These are phyloP conservation scores for Drosophila pseudoobscura DNA, from an alignment of 1,140 invertebrate genomes.

Conservation along the genomic window DNA sequence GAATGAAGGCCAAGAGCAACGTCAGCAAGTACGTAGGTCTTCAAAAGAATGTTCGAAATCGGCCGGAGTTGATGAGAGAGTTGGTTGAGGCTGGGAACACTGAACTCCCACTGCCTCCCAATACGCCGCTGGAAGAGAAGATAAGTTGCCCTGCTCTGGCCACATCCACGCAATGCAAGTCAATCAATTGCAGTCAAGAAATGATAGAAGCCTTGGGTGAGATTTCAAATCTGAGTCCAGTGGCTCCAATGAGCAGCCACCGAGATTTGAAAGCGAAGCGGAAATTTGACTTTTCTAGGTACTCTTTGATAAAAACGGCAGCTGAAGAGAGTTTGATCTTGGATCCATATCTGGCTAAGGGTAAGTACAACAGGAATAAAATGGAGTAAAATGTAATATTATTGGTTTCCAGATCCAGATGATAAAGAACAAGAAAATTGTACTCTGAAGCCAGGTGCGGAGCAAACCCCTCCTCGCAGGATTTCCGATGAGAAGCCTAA, in stretches of 20 bases:
- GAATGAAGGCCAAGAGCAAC: constrained; percentile 48
- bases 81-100: constrained; percentile 13
- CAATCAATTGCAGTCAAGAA: constrained; percentile 9
- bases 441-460: constrained; percentile 3
- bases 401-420: neutral
- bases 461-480: constrained; percentile 31
- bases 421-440: neutral
- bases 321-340: constrained; percentile 25
- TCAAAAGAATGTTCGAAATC: neutral
- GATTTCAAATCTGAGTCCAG: constrained; percentile 36
- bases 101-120: constrained; percentile 17
- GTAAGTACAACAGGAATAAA: constrained; percentile 6
- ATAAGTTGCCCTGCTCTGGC: constrained; percentile 23
- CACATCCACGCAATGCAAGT: constrained; percentile 57
- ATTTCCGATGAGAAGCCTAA: constrained; percentile 28
- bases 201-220: constrained; percentile 20
- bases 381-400: neutral
- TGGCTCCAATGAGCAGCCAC: neutral
- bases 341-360: constrained; percentile 6
- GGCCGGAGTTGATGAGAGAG: constrained; percentile 4
- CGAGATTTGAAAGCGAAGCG: constrained; percentile 3
- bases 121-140: constrained; percentile 53
- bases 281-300: constrained; percentile 60
- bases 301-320: constrained; percentile 31
- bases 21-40: constrained; percentile 10